These are phyloP conservation scores for Athalia rosae DNA, from an alignment of 2,888 invertebrate genomes.

Conservation along the genomic window DNA sequence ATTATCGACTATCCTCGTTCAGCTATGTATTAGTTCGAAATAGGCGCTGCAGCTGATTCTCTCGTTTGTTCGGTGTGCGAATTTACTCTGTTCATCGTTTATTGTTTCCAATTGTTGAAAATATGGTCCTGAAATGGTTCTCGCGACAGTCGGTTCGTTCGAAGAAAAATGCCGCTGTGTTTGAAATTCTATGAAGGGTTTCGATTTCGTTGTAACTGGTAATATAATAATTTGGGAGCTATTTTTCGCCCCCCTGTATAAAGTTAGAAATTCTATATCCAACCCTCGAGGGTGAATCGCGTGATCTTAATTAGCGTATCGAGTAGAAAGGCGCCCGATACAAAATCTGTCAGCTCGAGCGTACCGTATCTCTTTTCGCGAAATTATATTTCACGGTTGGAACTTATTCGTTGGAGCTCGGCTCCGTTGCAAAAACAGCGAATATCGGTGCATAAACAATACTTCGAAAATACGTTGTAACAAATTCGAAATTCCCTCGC, in stretches of 20 bases:
- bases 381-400: not conserved
- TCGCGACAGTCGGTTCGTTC: not conserved
- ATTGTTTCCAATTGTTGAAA: too few species aligned
- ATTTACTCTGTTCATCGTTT: too few species aligned
- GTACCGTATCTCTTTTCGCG: not conserved
- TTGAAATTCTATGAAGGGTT: conserved; percentile 31
- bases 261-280: conserved; percentile 38
- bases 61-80: too few species aligned
- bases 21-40: too few species aligned
- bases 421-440: not conserved
- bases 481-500: conserved; percentile 42
- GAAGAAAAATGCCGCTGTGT: not conserved
- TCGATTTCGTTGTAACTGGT: conserved; percentile 32
- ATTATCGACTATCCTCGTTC: too few species aligned
- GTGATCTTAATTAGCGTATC: conserved; percentile 34
- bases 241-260: conserved; percentile 4
- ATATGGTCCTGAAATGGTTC: not conserved
- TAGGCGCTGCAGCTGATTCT: too few species aligned
- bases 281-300: not conserved
- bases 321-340: not conserved
- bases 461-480: not conserved
- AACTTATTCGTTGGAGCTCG: not conserved
- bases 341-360: not conserved
- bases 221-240: conserved; percentile 22
- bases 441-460: not conserved